Evolutionary conservation across 2,113 vertebrate species (phyloP), one percentile per base, ranked within the genome.

Genomic region (Sarotherodon lohbergeri): DNA sequence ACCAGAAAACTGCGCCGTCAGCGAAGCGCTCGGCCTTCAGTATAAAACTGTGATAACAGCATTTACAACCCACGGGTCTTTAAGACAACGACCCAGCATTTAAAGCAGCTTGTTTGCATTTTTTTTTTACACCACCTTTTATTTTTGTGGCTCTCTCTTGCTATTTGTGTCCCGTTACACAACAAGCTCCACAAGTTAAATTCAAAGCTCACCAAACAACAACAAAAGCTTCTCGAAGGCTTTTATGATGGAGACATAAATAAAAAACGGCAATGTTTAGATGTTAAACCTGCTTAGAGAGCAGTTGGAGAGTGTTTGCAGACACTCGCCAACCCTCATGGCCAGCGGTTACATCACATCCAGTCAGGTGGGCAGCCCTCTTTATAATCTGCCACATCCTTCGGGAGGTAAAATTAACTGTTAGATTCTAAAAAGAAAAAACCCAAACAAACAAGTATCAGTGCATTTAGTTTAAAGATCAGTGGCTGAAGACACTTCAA

Each of bases 151-250:
- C 17, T 63, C 59, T 63, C 36, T 71, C 0, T 14, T 2, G 24
- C 0, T n/a, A 8, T 78, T 32, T 6, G 9, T 12, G 43, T 76
- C 41, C 14, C 4, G 41, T 29, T 50, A 76, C 71, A 76, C 68
- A 29, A 29, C 9, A 0, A 50, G 71, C 24, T 76, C 22, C 9
- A 48, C 43, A 0, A 24, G 41, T 76, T 3, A 4, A 10, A 48
- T 19, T 48, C 24, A 17, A 76, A 17, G 5, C 9, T 48, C 24
- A 29, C 22, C 48, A 48, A 76, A 48, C 43, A 29, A 76, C 14
- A 76, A 46, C 14, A 48, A 29, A 32, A 24, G 39, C 66, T 16
- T 6, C 66, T 73, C 0, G 13, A 3, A 46, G 39, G 24, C 13
- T 48, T 29, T 39, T 66, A 39, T 22, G 61, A 39, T 7, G 34